Evolutionary conservation across 2,113 vertebrate species (phyloP), one percentile per base, ranked within the genome.

Genomic region (Scatophagus argus): DNA sequence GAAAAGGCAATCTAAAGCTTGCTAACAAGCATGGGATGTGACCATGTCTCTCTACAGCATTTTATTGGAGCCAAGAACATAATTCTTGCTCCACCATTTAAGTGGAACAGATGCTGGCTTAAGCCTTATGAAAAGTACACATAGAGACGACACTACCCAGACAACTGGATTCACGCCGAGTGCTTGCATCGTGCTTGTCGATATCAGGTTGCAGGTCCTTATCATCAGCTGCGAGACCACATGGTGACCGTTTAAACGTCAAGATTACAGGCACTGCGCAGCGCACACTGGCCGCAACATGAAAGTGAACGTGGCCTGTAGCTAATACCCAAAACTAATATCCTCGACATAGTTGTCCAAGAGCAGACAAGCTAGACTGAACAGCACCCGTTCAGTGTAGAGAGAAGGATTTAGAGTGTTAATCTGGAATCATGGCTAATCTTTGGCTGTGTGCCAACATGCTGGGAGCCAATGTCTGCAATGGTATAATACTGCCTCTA

Each of bases 341-440:
- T 88, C 69, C 72, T 85, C 65, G 32, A 51, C 46, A 17, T 63
- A 70, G 77, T 61, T 76, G 79, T 88, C 84, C 84, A 74, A 62
- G 67, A 88, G 87, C 49, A 14, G 79, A 70, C 74, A 55, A 74
- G 75, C 25, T 32, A 27, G 72, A 75, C 61, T 70, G 58, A 81
- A 68, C 81, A 70, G 66, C 68, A 63, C n/a, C 67, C 6, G 60
- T 76, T 77, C 39, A 59, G 41, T 74, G 81, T 70, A 72, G 76
- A 63, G 74, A 87, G 73, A 69, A 74, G 84, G 87, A 90, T 85
- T 89, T 83, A 84, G 79, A 67, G 76, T 46, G 72, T 85, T 93
- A 87, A 90, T 93, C 87, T 91, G 79, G 77, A 92, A 89, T 92
- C 75, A 72, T 79, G 80, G 62, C 73, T 89, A 79, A 83, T 89